Conservation (phyloP, 2,888 invertebrate genomes). For the Orthonevra nobilis region DNA sequence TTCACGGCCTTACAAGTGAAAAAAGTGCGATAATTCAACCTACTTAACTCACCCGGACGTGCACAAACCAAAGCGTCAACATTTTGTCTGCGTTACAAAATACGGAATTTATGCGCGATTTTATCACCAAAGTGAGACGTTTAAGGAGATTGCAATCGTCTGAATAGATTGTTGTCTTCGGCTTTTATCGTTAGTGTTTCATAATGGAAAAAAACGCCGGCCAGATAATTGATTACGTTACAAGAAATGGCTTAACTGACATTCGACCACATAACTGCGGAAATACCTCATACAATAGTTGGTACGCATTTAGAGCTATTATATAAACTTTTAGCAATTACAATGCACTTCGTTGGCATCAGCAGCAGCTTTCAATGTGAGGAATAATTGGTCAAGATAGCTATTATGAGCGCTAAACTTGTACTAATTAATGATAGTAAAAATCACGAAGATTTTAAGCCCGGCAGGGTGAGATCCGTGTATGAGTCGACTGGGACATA, state of each 20-base stretch:
- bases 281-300: conserved; percentile 6
- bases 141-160: conserved; percentile 35
- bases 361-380: conserved; percentile 38
- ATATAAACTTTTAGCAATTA: neutral
- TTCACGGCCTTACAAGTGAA: no score
- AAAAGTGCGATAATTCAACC: conserved; percentile 39
- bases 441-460: conserved; percentile 35
- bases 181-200: conserved; percentile 18
- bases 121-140: conserved; percentile 31
- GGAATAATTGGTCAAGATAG: conserved; percentile 39
- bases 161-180: conserved; percentile 27
- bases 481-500: conserved; percentile 8
- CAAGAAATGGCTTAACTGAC: conserved; percentile 9
- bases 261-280: conserved; percentile 12
- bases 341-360: neutral
- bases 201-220: conserved; percentile 30
- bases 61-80: no score
- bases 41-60: conserved; percentile 14
- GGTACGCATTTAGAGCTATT: neutral
- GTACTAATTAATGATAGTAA: conserved; percentile 56
- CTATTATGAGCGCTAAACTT: conserved; percentile 42
- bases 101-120: conserved; percentile 10
- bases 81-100: conserved; percentile 11
- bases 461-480: conserved; percentile 20
- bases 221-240: conserved; percentile 40